Conservation (phyloP, 2,113 vertebrate species). For the Vulpes ferrilata region DNA sequence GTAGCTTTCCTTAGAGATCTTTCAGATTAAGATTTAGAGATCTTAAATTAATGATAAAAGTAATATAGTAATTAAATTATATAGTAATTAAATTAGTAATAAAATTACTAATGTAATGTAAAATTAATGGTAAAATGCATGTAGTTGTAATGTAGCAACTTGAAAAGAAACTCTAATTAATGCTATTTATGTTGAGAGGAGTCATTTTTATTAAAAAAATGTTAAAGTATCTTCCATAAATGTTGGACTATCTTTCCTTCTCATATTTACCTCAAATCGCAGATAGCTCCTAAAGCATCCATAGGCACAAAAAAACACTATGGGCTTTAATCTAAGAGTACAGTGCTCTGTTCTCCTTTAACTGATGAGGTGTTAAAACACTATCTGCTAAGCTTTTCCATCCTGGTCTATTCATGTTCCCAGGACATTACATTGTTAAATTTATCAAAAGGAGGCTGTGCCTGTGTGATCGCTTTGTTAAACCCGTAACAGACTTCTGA, state of each 20-base stretch:
- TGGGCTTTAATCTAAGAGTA: background rate
- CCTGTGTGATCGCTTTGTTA: background rate
- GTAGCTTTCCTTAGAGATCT: background rate
- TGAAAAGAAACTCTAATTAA: conserved; percentile 12
- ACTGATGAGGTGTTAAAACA: background rate
- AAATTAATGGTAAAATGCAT: conserved; percentile 45
- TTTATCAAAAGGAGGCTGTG: background rate
- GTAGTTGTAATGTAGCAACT: background rate
- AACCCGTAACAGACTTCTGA: background rate
- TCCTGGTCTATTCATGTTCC: background rate
- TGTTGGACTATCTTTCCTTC: background rate
- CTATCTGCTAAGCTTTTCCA: background rate
- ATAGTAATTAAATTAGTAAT: background rate
- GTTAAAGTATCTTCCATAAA: background rate
- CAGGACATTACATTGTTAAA: background rate
- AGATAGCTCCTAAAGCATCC: background rate
- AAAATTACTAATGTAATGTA: background rate
- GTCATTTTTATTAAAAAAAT: conserved; percentile 34
- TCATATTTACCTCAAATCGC: background rate
- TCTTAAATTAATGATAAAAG: conserved; percentile 21
- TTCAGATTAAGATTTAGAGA: background rate
- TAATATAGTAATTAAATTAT: background rate
- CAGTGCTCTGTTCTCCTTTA: background rate
- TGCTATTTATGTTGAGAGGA: background rate
- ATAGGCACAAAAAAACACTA: background rate